A percentile compares a stretch with the other conserved stretches of the same genome.
Conservation (phyloP, 2,113 vertebrate genomes). For the rabbit (Oryctolagus cuniculus) region mOryCun1.1 NC_091438.1:85535001-85535500, state of each 20-base stretch:
- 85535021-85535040: background rate
- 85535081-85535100: background rate
- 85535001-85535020: background rate
- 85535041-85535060: background rate
- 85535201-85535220: background rate
- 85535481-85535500: conserved; percentile 13
- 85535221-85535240: background rate
- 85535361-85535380: background rate
- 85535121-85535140: background rate
- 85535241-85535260: background rate
- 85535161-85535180: background rate
- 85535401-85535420: background rate
- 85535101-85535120: background rate
- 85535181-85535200: background rate
- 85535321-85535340: background rate
- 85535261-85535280: background rate
- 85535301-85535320: background rate
- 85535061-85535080: background rate
- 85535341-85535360: background rate
- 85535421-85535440: background rate
- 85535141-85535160: background rate
- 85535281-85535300: background rate
- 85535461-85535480: background rate
- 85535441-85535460: background rate
- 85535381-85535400: background rate